These are phyloP conservation scores for Lithophane ornitopus DNA, from an alignment of 2,888 invertebrate species.

Conservation along the genomic window DNA sequence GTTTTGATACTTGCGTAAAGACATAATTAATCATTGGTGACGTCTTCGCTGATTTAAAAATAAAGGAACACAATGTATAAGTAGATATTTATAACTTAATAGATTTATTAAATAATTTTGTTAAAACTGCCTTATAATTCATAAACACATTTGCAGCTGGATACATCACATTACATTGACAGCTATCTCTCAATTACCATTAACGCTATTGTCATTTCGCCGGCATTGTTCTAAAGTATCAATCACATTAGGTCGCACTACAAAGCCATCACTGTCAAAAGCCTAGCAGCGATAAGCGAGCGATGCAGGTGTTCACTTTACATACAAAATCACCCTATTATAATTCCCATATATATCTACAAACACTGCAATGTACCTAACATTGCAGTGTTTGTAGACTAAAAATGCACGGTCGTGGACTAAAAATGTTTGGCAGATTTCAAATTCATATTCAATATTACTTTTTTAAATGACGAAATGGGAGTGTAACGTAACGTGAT, in stretches of 20 bases:
- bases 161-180: neutral
- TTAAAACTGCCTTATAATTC: neutral
- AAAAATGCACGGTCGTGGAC: too few relatives aligned
- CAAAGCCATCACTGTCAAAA: conserved; percentile 75
- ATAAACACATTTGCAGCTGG: neutral
- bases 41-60: neutral
- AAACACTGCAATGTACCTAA: conserved; percentile 4
- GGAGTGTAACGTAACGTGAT: neutral
- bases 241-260: conserved; percentile 55
- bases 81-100: too few relatives aligned
- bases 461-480: neutral
- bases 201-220: conserved; percentile 23
- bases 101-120: neutral
- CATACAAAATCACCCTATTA: conserved; percentile 68
- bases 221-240: conserved; percentile 63
- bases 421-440: neutral
- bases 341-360: conserved; percentile 47
- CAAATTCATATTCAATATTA: neutral
- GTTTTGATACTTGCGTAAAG: conserved; percentile 66
- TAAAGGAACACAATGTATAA: neutral
- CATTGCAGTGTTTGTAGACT: too few relatives aligned
- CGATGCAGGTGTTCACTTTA: conserved; percentile 75
- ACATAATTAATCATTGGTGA: rapidly evolving
- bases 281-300: conserved; percentile 73
- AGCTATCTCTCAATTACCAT: conserved; percentile 28